Evolutionary conservation across 1,140 invertebrate genomes (phyloP).

Genomic region (Drosophila burlai): DNA sequence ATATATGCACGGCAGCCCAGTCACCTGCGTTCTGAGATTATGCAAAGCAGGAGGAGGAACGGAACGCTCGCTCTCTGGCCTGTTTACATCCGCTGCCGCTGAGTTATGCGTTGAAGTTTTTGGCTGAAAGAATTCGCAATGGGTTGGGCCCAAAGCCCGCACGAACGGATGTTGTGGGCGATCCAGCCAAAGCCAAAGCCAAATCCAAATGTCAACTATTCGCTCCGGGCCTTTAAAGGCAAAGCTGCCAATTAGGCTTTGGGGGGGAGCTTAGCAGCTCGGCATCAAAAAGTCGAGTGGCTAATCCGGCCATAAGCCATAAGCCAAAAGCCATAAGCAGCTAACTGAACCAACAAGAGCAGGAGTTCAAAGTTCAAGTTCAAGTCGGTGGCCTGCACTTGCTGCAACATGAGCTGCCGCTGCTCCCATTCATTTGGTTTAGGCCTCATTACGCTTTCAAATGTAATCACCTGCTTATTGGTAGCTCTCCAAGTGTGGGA

Average conservation of each 20-base stretch:
- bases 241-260: constrained; percentile 59
- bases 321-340: constrained; percentile 1
- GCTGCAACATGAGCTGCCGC: not conserved
- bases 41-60: constrained; percentile 51
- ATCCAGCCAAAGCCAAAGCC: constrained; percentile 52
- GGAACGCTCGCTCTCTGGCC: constrained; percentile 20
- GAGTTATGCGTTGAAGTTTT: constrained; percentile 40
- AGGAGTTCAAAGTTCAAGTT: constrained; percentile 59
- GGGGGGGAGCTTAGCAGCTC: not conserved
- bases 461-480: constrained; percentile 41
- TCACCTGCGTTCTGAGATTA: constrained; percentile 67
- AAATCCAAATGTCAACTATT: constrained; percentile 70
- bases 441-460: constrained; percentile 33
- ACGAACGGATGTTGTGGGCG: constrained; percentile 72
- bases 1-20: constrained; percentile 19
- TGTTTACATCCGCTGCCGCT: constrained; percentile 43
- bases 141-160: constrained; percentile 47
- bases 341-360: not conserved
- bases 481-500: constrained; percentile 32
- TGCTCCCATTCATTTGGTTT: constrained; percentile 5
- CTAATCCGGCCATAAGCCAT: constrained; percentile 10
- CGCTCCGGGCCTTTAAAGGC: constrained; percentile 61
- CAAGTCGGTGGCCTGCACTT: constrained; percentile 25
- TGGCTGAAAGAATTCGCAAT: constrained; percentile 47
- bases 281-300: not conserved